These are phyloP conservation scores for Hemichromis elongatus DNA, from an alignment of 2,113 vertebrate genomes.

Conservation along the genomic window DNA sequence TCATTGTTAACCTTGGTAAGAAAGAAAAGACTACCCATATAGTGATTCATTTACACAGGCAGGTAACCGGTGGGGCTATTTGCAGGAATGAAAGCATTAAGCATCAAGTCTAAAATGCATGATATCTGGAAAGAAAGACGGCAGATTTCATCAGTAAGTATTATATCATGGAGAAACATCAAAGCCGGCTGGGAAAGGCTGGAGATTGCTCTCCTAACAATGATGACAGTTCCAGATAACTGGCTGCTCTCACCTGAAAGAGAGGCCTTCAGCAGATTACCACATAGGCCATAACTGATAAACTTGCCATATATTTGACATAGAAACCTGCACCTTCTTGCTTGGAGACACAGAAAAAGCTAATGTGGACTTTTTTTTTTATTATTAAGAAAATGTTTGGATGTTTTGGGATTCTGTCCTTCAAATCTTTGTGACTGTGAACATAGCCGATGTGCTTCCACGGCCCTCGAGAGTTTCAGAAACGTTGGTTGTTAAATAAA, in stretches of 20 bases:
- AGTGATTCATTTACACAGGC: not conserved
- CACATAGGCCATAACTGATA: fast-evolving
- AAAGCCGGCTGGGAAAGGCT: not conserved
- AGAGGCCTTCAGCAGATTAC: not conserved
- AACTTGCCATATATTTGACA: not conserved
- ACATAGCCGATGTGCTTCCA: not conserved
- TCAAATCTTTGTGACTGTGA: not conserved
- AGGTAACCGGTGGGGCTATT: not conserved
- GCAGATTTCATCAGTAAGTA: not conserved
- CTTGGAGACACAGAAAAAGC: not conserved
- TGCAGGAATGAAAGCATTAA: not conserved
- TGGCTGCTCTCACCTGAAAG: not conserved
- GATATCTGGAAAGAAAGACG: not conserved
- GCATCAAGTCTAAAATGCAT: fast-evolving
- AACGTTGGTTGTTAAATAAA: not conserved
- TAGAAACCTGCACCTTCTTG: not conserved
- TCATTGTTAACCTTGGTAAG: not conserved
- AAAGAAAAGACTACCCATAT: not conserved
- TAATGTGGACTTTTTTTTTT: not conserved
- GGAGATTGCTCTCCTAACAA: not conserved
- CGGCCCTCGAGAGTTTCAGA: not conserved
- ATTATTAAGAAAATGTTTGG: not conserved
- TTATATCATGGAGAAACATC: not conserved
- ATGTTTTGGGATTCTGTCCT: not conserved
- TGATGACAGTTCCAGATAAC: not conserved